Evolutionary conservation across 2,888 invertebrate species (phyloP).

Genomic region (Drymonia ruficornis): DNA sequence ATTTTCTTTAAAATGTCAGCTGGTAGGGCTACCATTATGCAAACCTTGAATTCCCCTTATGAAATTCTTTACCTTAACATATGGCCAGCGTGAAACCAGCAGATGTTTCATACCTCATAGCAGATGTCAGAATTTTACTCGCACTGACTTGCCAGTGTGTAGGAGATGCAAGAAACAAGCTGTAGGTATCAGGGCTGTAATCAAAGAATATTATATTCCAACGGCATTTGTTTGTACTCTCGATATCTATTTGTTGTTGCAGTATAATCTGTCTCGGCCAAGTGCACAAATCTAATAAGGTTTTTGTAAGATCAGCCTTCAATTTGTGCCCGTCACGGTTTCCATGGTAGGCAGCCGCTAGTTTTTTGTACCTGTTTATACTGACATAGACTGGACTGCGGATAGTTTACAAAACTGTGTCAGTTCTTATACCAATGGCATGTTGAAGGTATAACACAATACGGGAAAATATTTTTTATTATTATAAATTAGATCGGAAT

Average conservation of each 20-base stretch:
- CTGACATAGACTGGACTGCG: background rate
- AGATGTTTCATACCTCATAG: background rate
- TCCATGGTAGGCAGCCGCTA: background rate
- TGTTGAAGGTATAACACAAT: too few species aligned
- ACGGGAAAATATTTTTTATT: too few species aligned
- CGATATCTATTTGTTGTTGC: background rate
- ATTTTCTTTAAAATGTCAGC: too few species aligned
- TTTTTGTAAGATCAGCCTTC: constrained; percentile 24
- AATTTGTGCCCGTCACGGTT: constrained; percentile 17
- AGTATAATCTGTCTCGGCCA: constrained; percentile 15
- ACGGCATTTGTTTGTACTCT: too few species aligned
- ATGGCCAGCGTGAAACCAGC: constrained; percentile 2
- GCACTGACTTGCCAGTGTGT: too few species aligned
- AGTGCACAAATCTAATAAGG: constrained; percentile 12
- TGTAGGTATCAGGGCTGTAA: too few species aligned
- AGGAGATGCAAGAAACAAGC: too few species aligned
- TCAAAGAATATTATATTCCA: too few species aligned
- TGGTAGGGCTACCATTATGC: background rate
- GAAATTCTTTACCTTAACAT: background rate
- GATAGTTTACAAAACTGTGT: background rate
- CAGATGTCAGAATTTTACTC: too few species aligned
- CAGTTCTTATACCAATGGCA: too few species aligned
- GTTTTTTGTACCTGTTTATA: background rate
- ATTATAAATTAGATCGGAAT: too few species aligned
- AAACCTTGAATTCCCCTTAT: constrained; percentile 1